Percentiles rank a stretch among this genome's conserved stretches.
Conservation (phyloP, 2,888 invertebrate species). For the Lochmaea crataegi region DNA sequence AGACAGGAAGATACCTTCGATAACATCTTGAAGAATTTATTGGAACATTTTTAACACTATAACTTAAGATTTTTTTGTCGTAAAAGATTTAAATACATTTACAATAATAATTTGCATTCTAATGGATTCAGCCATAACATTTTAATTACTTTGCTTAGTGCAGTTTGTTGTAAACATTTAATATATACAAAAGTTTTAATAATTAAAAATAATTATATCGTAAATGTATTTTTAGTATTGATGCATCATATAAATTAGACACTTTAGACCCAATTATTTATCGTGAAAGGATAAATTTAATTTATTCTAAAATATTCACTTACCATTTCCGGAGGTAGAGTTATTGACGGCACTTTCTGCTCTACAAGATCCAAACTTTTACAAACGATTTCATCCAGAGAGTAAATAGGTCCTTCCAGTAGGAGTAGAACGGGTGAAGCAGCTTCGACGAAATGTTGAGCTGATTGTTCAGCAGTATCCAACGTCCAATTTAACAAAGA, state of each 20-base stretch:
- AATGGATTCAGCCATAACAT: no score
- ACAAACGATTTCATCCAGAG: conserved; percentile 82
- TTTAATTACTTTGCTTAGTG: not conserved
- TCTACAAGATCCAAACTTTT: conserved; percentile 88
- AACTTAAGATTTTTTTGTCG: no score
- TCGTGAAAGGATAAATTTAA: no score
- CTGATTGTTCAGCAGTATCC: conserved; percentile 78
- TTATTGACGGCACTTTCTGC: conserved; percentile 82
- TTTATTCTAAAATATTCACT: conserved; percentile 56
- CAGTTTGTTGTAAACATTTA: not conserved
- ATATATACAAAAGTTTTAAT: not conserved
- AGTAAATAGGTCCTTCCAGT: conserved; percentile 77
- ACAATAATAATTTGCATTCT: not conserved
- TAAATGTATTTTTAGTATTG: conserved; percentile 9
- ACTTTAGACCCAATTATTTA: no score
- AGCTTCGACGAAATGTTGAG: conserved; percentile 78
- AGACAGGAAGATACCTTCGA: not conserved
- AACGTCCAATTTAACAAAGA: conserved; percentile 81
- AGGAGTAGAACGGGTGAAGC: conserved; percentile 80
- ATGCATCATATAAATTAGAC: no score
- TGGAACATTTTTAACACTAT: no score
- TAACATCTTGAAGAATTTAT: not conserved
- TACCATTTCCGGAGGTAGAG: conserved; percentile 87
- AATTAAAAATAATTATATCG: not conserved
- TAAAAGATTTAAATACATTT: no score